Conservation (phyloP, 2,797 vertebrate species). For the Megalops cyprinoides region DNA sequence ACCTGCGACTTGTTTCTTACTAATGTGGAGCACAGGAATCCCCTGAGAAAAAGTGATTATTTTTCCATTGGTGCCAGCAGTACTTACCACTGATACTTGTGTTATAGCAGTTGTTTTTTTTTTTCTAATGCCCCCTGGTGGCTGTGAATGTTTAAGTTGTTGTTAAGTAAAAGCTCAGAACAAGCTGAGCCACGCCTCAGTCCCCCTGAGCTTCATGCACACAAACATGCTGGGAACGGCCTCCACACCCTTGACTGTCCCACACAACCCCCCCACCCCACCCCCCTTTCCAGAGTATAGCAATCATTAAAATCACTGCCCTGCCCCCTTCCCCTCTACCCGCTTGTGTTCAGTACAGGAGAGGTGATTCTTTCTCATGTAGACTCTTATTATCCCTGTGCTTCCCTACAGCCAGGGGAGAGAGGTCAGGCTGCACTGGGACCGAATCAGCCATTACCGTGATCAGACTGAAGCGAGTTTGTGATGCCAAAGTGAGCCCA, state of each 20-base stretch:
- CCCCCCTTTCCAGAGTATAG: neutral
- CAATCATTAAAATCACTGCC: constrained; percentile 10
- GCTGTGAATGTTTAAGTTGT: neutral
- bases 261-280: neutral
- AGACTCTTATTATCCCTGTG: neutral
- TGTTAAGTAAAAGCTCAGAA: neutral
- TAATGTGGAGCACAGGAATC: too few species aligned
- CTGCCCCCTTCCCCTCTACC: neutral
- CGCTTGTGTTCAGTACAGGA: neutral
- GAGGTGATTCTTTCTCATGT: constrained; percentile 15
- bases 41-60: too few species aligned
- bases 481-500: constrained; percentile 45
- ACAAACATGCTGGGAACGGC: too few species aligned
- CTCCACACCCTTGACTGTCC: neutral
- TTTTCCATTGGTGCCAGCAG: too few species aligned
- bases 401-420: neutral
- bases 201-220: too few species aligned
- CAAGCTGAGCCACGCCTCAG: neutral
- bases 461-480: constrained; percentile 52
- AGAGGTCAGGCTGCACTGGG: neutral
- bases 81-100: too few species aligned
- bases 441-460: constrained; percentile 40
- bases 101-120: neutral
- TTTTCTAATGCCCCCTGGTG: neutral
- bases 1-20: too few species aligned